phyloP scores from a whole-genome alignment of 2,113 vertebrate genomes.

The Carollia perspicillata region DNA sequence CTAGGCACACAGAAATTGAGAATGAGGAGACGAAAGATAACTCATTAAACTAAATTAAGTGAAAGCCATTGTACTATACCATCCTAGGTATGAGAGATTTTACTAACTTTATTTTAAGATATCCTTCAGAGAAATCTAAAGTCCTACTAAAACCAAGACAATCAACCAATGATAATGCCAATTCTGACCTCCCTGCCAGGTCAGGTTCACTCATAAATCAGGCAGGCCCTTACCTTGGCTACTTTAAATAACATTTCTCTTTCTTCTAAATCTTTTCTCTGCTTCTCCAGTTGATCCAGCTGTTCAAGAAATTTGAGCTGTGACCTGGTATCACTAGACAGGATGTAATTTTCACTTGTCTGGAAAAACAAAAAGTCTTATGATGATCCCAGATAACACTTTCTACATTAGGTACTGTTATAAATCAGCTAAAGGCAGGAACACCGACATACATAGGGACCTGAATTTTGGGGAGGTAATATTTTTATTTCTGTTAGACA shows the following conservation, averaged over 20 bases:
- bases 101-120: slow-evolving; percentile 36
- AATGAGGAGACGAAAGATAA: slow-evolving; percentile 15
- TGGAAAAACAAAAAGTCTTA: slow-evolving; percentile 67
- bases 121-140: slow-evolving; percentile 45
- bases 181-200: neutral
- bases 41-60: slow-evolving; percentile 40
- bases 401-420: neutral
- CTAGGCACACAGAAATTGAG: neutral
- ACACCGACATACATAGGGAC: neutral
- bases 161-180: neutral
- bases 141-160: slow-evolving; percentile 32
- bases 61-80: neutral
- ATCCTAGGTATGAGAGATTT: neutral
- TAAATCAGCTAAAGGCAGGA: neutral
- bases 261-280: slow-evolving; percentile 89
- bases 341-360: slow-evolving; percentile 84
- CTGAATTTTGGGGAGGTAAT: slow-evolving; percentile 24
- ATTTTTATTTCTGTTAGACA: slow-evolving; percentile 21
- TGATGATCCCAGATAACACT: neutral
- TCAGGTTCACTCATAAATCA: neutral
- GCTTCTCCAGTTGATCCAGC: slow-evolving; percentile 90
- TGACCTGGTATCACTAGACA: slow-evolving; percentile 88
- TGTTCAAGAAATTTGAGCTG: slow-evolving; percentile 95
- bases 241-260: slow-evolving; percentile 88
- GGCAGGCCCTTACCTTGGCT: slow-evolving; percentile 85